Conservation (phyloP, 2,888 invertebrate genomes). For the Drosophila heteroneura region DNA sequence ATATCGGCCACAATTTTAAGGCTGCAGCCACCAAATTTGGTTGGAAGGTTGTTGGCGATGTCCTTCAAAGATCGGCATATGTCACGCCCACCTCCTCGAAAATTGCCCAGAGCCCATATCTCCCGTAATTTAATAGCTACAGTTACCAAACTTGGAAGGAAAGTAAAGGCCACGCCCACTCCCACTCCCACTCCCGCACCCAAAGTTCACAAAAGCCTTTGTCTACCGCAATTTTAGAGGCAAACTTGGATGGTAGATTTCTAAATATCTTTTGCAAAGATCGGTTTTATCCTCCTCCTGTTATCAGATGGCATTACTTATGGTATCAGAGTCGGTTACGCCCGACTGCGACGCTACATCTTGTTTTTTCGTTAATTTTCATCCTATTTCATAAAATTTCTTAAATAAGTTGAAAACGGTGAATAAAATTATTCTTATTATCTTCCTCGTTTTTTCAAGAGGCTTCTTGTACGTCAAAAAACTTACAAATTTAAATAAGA, state of each 20-base stretch:
- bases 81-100: background rate
- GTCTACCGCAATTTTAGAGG: background rate
- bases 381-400: background rate
- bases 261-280: background rate
- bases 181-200: background rate
- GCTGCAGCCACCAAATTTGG: background rate
- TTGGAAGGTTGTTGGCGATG: background rate
- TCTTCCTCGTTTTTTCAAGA: rapidly evolving
- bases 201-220: background rate
- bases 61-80: background rate
- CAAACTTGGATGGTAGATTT: background rate
- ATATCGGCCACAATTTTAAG: background rate
- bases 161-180: background rate
- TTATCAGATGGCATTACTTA: background rate
- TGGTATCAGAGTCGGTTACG: background rate
- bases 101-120: no score
- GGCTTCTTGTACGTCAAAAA: background rate
- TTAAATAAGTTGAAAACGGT: background rate
- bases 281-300: background rate
- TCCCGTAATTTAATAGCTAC: background rate
- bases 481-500: background rate
- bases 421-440: background rate
- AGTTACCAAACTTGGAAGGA: background rate
- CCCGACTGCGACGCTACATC: background rate
- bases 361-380: background rate